Percentiles rank a stretch among this genome's conserved stretches.
Conservation (phyloP, 2,113 vertebrate species). For the Acanthochromis polyacanthus region DNA sequence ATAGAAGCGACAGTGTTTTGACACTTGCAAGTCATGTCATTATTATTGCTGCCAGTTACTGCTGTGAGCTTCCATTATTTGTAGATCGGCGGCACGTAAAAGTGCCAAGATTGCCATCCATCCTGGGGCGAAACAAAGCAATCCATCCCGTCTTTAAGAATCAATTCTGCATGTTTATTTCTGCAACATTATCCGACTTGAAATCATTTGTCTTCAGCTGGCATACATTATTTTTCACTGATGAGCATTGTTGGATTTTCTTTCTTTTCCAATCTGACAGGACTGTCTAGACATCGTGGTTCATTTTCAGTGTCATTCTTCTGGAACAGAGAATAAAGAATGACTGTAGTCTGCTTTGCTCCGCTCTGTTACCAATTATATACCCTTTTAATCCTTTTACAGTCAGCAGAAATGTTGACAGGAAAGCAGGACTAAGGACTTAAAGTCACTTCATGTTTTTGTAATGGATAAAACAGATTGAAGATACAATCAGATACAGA, state of each 20-base stretch:
- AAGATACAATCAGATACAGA: neutral
- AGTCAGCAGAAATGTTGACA: neutral
- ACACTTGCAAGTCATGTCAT: neutral
- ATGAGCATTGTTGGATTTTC: conserved; percentile 2
- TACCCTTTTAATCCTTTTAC: neutral
- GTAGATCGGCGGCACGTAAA: conserved; percentile 17
- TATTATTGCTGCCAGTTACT: neutral
- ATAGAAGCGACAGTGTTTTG: conserved; percentile 26
- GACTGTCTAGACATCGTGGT: conserved; percentile 31
- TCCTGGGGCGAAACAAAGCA: conserved; percentile 1
- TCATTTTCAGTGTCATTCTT: conserved; percentile 30
- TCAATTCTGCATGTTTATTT: neutral
- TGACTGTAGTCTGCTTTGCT: conserved; percentile 9
- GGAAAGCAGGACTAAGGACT: neutral
- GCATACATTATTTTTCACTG: neutral
- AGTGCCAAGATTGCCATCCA: conserved; percentile 9
- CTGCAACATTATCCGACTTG: too few species aligned
- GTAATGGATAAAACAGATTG: too few species aligned
- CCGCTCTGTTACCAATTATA: conserved; percentile 47
- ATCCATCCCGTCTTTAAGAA: neutral
- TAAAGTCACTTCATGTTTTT: too few species aligned
- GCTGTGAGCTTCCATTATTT: neutral
- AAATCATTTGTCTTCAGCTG: neutral
- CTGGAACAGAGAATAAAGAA: neutral
- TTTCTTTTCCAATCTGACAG: neutral